These are phyloP conservation scores for Enchytraeus crypticus DNA, from an alignment of 2,888 invertebrate genomes.

Conservation along the genomic window DNA sequence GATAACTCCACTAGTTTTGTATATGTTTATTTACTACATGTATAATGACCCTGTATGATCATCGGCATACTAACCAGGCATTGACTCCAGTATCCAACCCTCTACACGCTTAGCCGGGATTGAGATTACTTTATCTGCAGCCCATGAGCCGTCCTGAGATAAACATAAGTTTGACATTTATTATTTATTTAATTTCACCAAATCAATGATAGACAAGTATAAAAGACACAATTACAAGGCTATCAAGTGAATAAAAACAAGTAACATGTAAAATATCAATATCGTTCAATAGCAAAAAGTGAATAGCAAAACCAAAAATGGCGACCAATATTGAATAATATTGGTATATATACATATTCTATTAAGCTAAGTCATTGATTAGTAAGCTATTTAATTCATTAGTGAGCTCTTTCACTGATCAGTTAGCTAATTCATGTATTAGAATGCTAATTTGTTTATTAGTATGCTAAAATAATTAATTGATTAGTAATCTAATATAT, in stretches of 20 bases:
- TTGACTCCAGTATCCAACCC: slow-evolving; percentile 61
- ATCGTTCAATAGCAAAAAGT: too few species aligned
- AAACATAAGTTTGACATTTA: neutral
- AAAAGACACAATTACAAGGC: too few species aligned
- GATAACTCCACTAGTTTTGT: too few species aligned
- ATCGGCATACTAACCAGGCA: slow-evolving; percentile 59
- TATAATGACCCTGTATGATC: neutral
- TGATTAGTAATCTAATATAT: too few species aligned
- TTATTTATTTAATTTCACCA: neutral
- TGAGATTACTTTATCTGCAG: slow-evolving; percentile 75
- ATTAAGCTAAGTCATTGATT: neutral
- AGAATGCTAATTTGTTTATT: too few species aligned
- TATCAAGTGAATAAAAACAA: too few species aligned
- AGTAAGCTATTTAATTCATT: neutral
- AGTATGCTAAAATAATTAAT: too few species aligned
- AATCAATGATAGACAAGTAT: too few species aligned
- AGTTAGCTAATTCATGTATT: neutral
- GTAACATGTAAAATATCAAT: too few species aligned
- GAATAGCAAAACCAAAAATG: neutral
- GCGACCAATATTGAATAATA: neutral
- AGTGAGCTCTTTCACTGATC: neutral
- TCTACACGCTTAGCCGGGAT: slow-evolving; percentile 71
- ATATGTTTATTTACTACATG: too few species aligned
- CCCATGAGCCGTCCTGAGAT: slow-evolving; percentile 55
- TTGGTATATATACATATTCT: neutral